These are phyloP conservation scores for Papilio polytes DNA, from an alignment of 1,140 invertebrate genomes.

Conservation along the genomic window DNA sequence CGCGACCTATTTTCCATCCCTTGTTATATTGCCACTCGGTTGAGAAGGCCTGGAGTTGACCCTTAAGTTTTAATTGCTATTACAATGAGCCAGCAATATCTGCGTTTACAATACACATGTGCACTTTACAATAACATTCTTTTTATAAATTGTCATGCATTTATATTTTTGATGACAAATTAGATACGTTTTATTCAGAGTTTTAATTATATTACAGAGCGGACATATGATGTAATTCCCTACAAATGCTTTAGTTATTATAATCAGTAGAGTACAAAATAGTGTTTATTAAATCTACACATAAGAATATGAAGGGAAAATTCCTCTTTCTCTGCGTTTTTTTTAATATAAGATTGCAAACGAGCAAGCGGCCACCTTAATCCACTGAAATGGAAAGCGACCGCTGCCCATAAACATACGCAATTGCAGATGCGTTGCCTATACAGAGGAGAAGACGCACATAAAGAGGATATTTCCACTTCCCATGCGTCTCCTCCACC, in stretches of 20 bases:
- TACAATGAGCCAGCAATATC: constrained; percentile 40
- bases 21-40: constrained; percentile 31
- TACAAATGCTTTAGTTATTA: background rate
- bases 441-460: too few species aligned
- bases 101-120: constrained; percentile 38
- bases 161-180: background rate
- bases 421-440: too few species aligned
- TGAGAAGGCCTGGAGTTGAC: constrained; percentile 43
- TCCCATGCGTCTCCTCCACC: too few species aligned
- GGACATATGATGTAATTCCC: background rate
- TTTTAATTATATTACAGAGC: background rate
- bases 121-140: background rate
- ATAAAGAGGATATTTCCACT: too few species aligned
- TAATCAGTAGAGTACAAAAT: background rate
- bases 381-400: too few species aligned
- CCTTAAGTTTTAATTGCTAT: constrained; percentile 53
- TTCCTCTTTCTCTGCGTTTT: too few species aligned
- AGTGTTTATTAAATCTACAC: background rate
- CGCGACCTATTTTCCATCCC: constrained; percentile 38
- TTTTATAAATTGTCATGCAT: background rate
- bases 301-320: too few species aligned
- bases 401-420: too few species aligned
- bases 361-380: too few species aligned
- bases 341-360: too few species aligned
- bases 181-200: background rate